These are phyloP conservation scores for Melanargia galathea DNA, from an alignment of 2,888 invertebrate species.

Conservation along the genomic window DNA sequence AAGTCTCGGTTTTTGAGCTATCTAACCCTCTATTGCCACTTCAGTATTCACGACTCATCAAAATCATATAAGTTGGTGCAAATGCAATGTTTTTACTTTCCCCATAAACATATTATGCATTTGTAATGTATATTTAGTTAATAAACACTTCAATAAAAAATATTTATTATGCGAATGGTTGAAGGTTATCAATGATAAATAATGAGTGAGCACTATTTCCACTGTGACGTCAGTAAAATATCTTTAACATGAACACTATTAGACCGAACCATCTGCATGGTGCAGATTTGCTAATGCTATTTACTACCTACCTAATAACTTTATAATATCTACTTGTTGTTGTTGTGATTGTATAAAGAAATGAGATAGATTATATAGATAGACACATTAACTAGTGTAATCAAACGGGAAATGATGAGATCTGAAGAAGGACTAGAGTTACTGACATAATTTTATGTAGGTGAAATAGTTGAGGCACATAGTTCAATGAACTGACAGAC, in stretches of 20 bases:
- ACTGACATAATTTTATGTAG: too few species aligned
- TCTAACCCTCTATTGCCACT: too few species aligned
- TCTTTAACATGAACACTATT: neutral
- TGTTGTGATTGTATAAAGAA: too few species aligned
- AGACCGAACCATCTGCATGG: neutral
- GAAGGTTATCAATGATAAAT: constrained; percentile 4
- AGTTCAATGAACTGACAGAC: too few species aligned
- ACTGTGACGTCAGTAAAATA: neutral
- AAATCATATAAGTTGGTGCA: neutral
- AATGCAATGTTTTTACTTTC: neutral
- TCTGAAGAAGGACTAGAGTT: too few species aligned
- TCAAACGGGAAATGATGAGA: too few species aligned
- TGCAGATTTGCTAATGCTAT: neutral
- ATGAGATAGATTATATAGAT: too few species aligned
- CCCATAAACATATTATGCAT: neutral
- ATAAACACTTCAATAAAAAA: neutral
- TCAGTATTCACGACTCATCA: too few species aligned
- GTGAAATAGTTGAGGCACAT: too few species aligned
- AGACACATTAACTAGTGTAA: too few species aligned
- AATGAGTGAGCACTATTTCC: neutral
- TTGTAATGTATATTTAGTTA: neutral
- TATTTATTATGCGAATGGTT: constrained; percentile 1
- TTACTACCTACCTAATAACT: neutral
- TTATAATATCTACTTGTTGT: too few species aligned
- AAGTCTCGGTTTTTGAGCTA: too few species aligned